Conservation (phyloP, 2,888 invertebrate species). For the Gonocerus acuteangulatus region DNA sequence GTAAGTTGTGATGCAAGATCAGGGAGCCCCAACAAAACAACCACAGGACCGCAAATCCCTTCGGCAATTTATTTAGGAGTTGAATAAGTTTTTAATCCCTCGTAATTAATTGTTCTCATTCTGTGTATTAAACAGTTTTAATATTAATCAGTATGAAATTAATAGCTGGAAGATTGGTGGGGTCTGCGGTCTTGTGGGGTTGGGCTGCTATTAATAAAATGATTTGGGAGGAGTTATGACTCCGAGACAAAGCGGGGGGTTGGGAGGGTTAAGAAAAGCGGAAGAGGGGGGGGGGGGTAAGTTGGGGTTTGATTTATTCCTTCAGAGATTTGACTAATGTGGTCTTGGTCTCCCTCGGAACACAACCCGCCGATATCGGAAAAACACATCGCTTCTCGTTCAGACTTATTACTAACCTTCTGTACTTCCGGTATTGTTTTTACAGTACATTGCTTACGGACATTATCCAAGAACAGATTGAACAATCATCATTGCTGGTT, state of each 20-base stretch:
- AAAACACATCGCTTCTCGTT: no score
- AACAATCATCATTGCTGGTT: no score
- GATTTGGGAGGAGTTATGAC: slow-evolving; percentile 10
- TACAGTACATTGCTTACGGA: no score
- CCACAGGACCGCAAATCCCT: neutral
- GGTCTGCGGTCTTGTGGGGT: neutral
- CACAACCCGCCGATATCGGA: no score
- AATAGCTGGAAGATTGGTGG: neutral
- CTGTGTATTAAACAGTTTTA: slow-evolving; percentile 17
- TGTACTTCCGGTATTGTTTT: no score
- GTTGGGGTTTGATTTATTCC: slow-evolving; percentile 11
- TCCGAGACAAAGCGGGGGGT: neutral
- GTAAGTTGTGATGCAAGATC: no score
- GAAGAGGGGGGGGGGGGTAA: neutral
- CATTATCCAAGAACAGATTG: no score
- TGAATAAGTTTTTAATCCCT: slow-evolving; percentile 13
- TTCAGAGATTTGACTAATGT: slow-evolving; percentile 8
- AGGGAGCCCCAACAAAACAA: no score
- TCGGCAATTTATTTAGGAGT: slow-evolving; percentile 5
- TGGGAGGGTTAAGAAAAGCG: slow-evolving; percentile 2
- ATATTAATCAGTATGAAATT: slow-evolving; percentile 5
- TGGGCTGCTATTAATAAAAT: slow-evolving; percentile 14
- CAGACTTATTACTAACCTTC: no score
- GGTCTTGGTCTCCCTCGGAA: neutral
- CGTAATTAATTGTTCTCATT: slow-evolving; percentile 9